A percentile compares a stretch with the other conserved stretches of the same genome.
Conservation (phyloP, 1,140 invertebrate species). For the Chlorops oryzae region DNA sequence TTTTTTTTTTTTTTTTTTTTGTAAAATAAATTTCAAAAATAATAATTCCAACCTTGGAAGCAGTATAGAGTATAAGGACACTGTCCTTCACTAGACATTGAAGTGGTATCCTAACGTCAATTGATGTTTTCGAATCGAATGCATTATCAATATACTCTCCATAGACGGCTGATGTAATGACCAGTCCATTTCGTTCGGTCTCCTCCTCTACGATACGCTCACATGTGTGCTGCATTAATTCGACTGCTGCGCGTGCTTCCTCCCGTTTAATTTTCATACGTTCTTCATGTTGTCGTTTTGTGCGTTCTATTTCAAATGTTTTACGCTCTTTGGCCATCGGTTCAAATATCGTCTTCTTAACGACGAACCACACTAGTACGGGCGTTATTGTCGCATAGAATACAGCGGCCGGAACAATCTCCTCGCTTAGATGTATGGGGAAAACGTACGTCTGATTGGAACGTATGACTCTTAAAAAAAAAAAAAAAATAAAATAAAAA, state of each 20-base stretch:
- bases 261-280: conserved; percentile 68
- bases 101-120: conserved; percentile 88
- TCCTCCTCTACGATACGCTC: conserved; percentile 70
- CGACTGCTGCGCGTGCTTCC: conserved; percentile 77
- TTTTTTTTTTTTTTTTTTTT: no score
- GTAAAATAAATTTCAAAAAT: no score
- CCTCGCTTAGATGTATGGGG: conserved; percentile 85
- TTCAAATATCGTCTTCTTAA: conserved; percentile 82
- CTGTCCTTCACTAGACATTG: conserved; percentile 92
- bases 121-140: conserved; percentile 51
- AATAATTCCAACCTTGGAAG: conserved; percentile 81
- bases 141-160: conserved; percentile 51
- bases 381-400: conserved; percentile 91
- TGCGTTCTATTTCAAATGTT: conserved; percentile 66
- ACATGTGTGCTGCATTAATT: conserved; percentile 82
- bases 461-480: conserved; percentile 62
- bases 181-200: conserved; percentile 68
- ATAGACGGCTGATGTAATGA: conserved; percentile 83
- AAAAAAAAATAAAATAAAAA: conserved; percentile 1
- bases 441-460: conserved; percentile 85
- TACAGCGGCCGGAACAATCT: conserved; percentile 78
- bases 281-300: conserved; percentile 66
- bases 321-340: conserved; percentile 75
- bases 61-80: conserved; percentile 74
- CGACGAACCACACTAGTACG: conserved; percentile 67